Evolutionary conservation across 35 echinoderm and acorn worm species (phyloP), one percentile per base, ranked within the genome.

Genomic region (Diadema setosum): DNA sequence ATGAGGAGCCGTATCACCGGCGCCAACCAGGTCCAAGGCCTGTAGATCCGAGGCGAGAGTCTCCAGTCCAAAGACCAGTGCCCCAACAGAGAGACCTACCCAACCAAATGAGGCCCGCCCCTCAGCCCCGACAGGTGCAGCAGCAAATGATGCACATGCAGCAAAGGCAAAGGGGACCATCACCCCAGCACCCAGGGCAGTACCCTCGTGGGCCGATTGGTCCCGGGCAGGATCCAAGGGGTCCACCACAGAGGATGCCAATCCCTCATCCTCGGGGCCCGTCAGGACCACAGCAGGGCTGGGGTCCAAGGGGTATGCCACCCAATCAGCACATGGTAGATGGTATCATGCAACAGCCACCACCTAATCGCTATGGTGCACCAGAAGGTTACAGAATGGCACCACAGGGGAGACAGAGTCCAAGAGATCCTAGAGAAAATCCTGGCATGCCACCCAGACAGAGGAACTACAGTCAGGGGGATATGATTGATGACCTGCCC

Each of bases 1-100:
- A 93, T 21, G 60, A 88, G 24, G 91, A 93, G 46, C 93, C 87
- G 0, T 86, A 85, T 48, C 58, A 60, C 6, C 81, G 83, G 20
- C 41, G 87, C 6, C 80, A 89, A 59, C 85, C 91, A 15, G 80
- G 65, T 45, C 81, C 87, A 0, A 90, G 70, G 41, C 88, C 58
- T 2, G 52, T 39, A 70, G 88, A 90, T 70, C 58, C 80, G 11
- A 39, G 40, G 8, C 42, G 65, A 35, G 35, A 46, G 26, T 46
- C 63, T 23, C 35, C 85, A 42, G 85, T 75, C 9, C 85, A 65
- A 39, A 39, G 80, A 63, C 91, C 91, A 40, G 81, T 88, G 20
- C 88, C 82, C 24, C 83, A 91, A 20, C 93, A 90, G 5, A 91
- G 88, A 60, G 42, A 40, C 7, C 45, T 37, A 70, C 73, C 92